Conservation (phyloP, 2,888 invertebrate species). For the Drosophila recens region DNA sequence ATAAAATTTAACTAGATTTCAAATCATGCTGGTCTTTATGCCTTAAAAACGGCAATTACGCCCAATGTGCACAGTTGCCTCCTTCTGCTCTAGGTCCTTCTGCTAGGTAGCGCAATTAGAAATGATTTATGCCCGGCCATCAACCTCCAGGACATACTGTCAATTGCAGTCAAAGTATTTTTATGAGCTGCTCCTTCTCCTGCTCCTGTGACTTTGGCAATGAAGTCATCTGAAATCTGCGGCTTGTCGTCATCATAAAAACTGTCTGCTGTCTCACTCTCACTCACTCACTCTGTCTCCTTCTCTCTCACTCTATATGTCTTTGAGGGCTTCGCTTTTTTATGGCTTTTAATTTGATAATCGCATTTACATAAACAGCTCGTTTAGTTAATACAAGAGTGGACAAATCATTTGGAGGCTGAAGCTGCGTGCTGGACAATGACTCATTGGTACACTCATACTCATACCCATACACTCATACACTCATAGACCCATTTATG, state of each 20-base stretch:
- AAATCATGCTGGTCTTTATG: no score
- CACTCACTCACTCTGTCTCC: not conserved
- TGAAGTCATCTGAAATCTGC: constrained; percentile 70
- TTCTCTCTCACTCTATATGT: constrained; percentile 5
- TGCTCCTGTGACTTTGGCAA: constrained; percentile 22
- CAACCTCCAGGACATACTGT: constrained; percentile 47
- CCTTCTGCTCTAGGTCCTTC: not conserved
- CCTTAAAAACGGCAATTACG: no score
- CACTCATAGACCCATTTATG: not conserved
- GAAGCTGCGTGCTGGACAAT: constrained; percentile 11
- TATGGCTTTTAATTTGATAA: constrained; percentile 77
- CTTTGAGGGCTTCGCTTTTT: constrained; percentile 44
- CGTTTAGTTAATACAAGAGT: constrained; percentile 70
- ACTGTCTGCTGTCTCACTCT: not conserved
- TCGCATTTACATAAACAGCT: constrained; percentile 77
- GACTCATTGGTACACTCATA: constrained; percentile 9
- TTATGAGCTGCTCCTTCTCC: constrained; percentile 43
- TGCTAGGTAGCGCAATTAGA: constrained; percentile 61
- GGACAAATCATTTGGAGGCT: constrained; percentile 65
- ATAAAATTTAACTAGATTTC: no score
- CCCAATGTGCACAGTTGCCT: not conserved
- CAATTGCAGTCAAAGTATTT: constrained; percentile 63
- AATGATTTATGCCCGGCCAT: constrained; percentile 71
- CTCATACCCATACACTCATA: not conserved
- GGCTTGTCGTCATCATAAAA: constrained; percentile 63